phyloP scores from a whole-genome alignment of 2,113 vertebrate genomes.

The Percopsis transmontana region DNA sequence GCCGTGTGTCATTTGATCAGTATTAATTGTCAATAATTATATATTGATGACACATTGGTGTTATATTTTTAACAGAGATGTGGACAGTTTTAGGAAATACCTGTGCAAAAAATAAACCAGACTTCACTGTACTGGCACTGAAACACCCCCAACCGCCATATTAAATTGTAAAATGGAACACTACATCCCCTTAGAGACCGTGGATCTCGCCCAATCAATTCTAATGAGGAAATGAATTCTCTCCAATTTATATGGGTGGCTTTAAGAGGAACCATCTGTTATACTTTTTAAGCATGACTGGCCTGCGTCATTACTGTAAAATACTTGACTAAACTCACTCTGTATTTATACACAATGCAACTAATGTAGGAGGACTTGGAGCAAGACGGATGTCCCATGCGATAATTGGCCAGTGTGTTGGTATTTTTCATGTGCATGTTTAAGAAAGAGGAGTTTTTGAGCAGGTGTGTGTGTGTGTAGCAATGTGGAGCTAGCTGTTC shows the following conservation, averaged over 20 bases:
- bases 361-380: constrained; percentile 36
- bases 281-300: constrained; percentile 43
- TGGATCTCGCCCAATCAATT: constrained; percentile 2
- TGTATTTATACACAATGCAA: constrained; percentile 8
- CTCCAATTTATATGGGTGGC: constrained; percentile 26
- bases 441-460: background rate
- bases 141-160: background rate
- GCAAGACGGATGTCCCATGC: constrained; percentile 44
- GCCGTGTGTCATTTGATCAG: too few species aligned
- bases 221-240: constrained; percentile 30
- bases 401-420: constrained; percentile 43
- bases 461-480: background rate
- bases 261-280: constrained; percentile 49
- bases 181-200: background rate
- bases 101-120: too few species aligned
- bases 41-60: too few species aligned
- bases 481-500: too few species aligned
- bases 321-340: constrained; percentile 23
- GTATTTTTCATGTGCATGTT: background rate
- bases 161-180: constrained; percentile 7
- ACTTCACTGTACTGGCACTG: too few species aligned
- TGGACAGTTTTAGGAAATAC: too few species aligned
- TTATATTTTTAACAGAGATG: too few species aligned
- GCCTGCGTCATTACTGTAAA: constrained; percentile 30
- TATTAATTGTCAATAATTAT: too few species aligned